phyloP scores from a whole-genome alignment of 2,797 vertebrate genomes.

The Parauchenoglanis ngamensis region DNA sequence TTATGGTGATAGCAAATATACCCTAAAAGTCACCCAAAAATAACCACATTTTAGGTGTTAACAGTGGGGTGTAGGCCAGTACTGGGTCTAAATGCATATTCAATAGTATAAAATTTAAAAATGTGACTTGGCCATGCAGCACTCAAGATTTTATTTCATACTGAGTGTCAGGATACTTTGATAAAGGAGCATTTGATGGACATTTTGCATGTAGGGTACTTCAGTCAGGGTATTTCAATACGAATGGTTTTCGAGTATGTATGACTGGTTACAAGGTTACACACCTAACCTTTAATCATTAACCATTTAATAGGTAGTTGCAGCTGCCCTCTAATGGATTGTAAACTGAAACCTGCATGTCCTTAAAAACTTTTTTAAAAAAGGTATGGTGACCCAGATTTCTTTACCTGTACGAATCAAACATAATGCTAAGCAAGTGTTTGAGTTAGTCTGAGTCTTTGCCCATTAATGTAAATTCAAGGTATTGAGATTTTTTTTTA shows the following conservation, averaged over 20 bases:
- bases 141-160: not conserved
- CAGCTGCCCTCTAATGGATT: not conserved
- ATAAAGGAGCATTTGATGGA: not conserved
- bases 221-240: not conserved
- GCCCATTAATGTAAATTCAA: not conserved
- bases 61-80: not conserved
- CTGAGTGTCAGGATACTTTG: not conserved
- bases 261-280: not conserved
- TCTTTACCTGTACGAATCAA: not conserved
- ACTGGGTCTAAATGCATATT: not conserved
- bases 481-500: not conserved
- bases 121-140: not conserved
- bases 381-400: not conserved
- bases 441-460: not conserved
- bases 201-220: not conserved
- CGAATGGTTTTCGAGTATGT: not conserved
- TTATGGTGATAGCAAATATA: not conserved
- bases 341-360: conserved; percentile 11
- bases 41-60: not conserved
- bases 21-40: not conserved
- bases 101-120: not conserved
- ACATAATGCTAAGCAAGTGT: not conserved
- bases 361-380: not conserved
- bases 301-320: not conserved
- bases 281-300: conserved; percentile 1